Evolutionary conservation across 1,140 invertebrate genomes (phyloP).

Genomic region (Bradynema listronoti): DNA sequence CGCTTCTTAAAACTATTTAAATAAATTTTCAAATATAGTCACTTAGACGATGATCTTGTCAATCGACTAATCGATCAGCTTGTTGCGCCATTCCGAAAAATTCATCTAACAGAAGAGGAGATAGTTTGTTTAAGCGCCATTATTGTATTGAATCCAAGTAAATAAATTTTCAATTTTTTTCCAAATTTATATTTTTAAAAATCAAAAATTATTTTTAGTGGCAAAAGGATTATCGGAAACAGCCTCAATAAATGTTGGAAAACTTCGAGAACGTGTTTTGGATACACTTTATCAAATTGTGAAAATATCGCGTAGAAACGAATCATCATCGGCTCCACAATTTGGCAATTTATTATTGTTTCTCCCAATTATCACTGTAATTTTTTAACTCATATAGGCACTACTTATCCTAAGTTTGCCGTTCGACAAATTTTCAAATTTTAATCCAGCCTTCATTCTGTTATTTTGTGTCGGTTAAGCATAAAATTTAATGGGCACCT

Average conservation of each 20-base stretch:
- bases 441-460: not conserved
- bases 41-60: conserved; percentile 53
- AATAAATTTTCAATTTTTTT: not conserved
- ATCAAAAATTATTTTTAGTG: conserved; percentile 32
- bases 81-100: conserved; percentile 46
- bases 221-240: conserved; percentile 44
- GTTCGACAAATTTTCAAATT: not conserved
- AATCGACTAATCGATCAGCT: conserved; percentile 48
- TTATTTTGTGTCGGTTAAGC: not conserved
- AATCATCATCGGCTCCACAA: conserved; percentile 11
- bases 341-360: conserved; percentile 44
- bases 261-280: conserved; percentile 40
- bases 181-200: not conserved
- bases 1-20: too few species aligned
- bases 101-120: conserved; percentile 51
- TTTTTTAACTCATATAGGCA: conserved; percentile 10
- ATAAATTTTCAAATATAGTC: conserved; percentile 34
- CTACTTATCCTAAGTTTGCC: not conserved
- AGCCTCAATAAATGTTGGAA: conserved; percentile 32
- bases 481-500: too few species aligned
- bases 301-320: conserved; percentile 37
- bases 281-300: conserved; percentile 51
- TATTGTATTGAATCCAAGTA: conserved; percentile 55
- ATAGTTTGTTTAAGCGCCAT: conserved; percentile 54
- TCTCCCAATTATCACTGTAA: conserved; percentile 36